Conservation (phyloP, 2,797 vertebrate genomes). For the Anas bahamensis region DNA sequence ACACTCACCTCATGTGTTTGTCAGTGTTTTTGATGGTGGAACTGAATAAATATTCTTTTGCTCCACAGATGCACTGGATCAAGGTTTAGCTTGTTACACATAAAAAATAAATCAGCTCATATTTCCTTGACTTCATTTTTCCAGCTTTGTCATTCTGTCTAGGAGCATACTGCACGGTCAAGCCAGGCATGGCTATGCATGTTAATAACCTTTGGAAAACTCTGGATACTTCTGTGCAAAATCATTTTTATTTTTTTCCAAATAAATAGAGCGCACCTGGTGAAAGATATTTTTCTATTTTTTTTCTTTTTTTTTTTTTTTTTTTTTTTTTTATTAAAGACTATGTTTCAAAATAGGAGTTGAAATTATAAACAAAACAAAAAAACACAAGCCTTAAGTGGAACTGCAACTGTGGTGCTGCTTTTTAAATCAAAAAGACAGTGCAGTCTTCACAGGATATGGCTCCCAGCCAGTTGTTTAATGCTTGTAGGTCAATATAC, state of each 20-base stretch:
- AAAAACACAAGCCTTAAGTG: constrained; percentile 15
- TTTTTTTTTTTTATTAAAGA: constrained; percentile 4
- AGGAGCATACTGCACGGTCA: constrained; percentile 42
- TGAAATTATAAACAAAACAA: not conserved
- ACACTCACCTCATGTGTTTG: constrained; percentile 43
- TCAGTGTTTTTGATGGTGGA: not conserved
- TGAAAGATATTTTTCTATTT: constrained; percentile 60
- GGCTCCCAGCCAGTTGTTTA: constrained; percentile 75
- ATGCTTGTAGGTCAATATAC: constrained; percentile 69
- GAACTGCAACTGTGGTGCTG: constrained; percentile 73
- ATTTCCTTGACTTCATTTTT: constrained; percentile 69
- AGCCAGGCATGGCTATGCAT: constrained; percentile 45
- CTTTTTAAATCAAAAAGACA: constrained; percentile 80
- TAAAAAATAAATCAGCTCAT: constrained; percentile 66
- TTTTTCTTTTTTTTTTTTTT: not conserved
- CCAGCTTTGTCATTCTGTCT: constrained; percentile 72
- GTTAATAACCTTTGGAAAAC: constrained; percentile 65
- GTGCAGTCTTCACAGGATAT: constrained; percentile 72
- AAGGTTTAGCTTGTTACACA: constrained; percentile 48
- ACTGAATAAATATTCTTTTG: constrained; percentile 48
- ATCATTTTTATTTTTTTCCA: constrained; percentile 31
- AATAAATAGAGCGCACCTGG: constrained; percentile 68
- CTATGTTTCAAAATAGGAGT: constrained; percentile 49
- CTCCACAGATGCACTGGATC: constrained; percentile 54
- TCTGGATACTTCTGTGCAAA: constrained; percentile 55